phyloP scores from a whole-genome alignment of 2,113 vertebrate species.

The Phaethornis superciliosus region DNA sequence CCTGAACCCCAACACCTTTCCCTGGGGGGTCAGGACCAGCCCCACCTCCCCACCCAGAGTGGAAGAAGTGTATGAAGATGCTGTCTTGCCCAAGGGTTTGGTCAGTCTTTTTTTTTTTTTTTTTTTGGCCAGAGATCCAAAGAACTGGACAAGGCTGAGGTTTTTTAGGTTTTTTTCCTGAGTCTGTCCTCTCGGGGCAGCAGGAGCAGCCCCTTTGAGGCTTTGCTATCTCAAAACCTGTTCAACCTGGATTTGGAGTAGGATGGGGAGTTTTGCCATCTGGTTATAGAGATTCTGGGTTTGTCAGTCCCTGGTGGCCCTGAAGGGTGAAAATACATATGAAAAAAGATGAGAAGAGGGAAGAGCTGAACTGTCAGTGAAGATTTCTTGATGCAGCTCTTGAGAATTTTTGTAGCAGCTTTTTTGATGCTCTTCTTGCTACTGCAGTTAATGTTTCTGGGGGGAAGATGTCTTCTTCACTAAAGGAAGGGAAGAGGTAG shows the following conservation, averaged over 20 bases:
- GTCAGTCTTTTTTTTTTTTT: no score
- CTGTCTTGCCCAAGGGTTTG: neutral
- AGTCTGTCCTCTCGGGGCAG: neutral
- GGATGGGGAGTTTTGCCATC: neutral
- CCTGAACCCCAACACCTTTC: rapidly evolving
- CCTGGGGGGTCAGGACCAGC: rapidly evolving
- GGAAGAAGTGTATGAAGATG: rapidly evolving
- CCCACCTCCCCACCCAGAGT: neutral
- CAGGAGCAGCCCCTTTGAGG: neutral
- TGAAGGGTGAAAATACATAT: neutral
- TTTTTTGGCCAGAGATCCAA: neutral
- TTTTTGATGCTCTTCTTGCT: neutral
- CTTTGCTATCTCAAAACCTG: neutral
- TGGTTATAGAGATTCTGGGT: neutral
- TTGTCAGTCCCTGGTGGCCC: neutral
- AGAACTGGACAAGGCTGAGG: rapidly evolving
- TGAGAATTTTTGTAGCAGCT: neutral
- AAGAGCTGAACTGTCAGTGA: neutral
- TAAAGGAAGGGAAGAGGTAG: neutral
- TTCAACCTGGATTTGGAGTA: rapidly evolving
- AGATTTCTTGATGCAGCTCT: neutral
- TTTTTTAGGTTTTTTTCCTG: neutral
- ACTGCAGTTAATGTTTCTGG: neutral
- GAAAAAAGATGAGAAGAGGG: neutral
- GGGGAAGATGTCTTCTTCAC: neutral